These are phyloP conservation scores for Todiramphus chloris DNA, from an alignment of 2,113 vertebrate genomes.

Conservation along the genomic window DNA sequence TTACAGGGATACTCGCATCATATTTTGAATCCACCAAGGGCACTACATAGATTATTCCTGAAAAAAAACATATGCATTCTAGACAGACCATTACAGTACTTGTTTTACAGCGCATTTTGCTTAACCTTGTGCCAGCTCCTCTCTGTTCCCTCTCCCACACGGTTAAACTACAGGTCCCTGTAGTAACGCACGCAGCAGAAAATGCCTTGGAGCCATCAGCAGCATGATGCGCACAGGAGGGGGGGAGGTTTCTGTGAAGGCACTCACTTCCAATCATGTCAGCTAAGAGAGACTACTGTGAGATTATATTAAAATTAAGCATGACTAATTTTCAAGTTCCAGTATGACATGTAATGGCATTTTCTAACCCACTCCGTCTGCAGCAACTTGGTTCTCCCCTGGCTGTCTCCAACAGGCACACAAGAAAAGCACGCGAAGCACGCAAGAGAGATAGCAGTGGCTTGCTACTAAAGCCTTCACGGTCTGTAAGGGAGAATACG, in stretches of 20 bases:
- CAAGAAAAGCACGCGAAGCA: not conserved
- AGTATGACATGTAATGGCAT: not conserved
- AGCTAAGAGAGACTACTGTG: not conserved
- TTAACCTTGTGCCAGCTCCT: no score
- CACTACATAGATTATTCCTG: not conserved
- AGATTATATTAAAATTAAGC: not conserved
- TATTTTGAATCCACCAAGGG: not conserved
- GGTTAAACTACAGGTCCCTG: not conserved
- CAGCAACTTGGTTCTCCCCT: not conserved
- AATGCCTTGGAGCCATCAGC: not conserved
- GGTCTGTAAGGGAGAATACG: not conserved
- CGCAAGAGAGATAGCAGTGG: not conserved
- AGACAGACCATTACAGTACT: not conserved
- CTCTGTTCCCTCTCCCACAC: not conserved
- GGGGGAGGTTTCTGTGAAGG: not conserved
- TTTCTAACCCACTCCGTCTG: not conserved
- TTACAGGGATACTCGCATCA: not conserved
- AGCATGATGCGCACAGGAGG: not conserved
- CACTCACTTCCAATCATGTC: not conserved
- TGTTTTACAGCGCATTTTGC: not conserved
- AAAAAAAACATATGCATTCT: not conserved
- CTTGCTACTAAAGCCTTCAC: not conserved
- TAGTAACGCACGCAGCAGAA: not conserved
- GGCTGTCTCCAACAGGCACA: fast-evolving
- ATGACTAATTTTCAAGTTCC: not conserved